Evolutionary conservation across 2,113 vertebrate species (phyloP).

Genomic region (Asarcornis scutulata): DNA sequence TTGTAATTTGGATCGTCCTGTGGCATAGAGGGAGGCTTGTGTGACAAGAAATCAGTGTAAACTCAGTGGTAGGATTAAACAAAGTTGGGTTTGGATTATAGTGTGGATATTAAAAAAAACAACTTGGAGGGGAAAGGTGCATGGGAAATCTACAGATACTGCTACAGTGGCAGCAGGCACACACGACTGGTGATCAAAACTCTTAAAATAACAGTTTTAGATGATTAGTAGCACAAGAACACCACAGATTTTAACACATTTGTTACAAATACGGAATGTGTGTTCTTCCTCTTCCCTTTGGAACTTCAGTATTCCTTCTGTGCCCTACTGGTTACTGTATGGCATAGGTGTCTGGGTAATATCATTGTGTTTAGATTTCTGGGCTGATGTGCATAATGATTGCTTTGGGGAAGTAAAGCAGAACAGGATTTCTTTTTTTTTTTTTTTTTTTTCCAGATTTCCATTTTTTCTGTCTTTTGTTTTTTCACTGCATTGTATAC

Average conservation of each 20-base stretch:
- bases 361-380: background rate
- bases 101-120: background rate
- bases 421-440: background rate
- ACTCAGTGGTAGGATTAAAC: background rate
- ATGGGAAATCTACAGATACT: rapidly evolving
- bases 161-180: background rate
- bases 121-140: background rate
- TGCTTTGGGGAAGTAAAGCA: background rate
- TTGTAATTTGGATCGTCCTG: background rate
- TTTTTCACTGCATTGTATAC: background rate
- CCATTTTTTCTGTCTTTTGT: background rate
- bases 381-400: background rate
- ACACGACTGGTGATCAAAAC: background rate
- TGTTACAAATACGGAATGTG: background rate
- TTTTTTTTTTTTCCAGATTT: background rate
- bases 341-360: background rate
- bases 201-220: rapidly evolving
- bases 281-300: background rate
- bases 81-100: background rate
- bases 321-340: background rate
- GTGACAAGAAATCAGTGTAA: background rate
- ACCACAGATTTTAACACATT: background rate
- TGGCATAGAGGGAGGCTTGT: background rate
- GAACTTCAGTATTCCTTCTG: rapidly evolving
- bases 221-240: background rate